Evolutionary conservation across 53 echinoderm and acorn worm species (phyloP), one percentile per base, ranked within the genome.

Genomic region (Arbacia lixula): DNA sequence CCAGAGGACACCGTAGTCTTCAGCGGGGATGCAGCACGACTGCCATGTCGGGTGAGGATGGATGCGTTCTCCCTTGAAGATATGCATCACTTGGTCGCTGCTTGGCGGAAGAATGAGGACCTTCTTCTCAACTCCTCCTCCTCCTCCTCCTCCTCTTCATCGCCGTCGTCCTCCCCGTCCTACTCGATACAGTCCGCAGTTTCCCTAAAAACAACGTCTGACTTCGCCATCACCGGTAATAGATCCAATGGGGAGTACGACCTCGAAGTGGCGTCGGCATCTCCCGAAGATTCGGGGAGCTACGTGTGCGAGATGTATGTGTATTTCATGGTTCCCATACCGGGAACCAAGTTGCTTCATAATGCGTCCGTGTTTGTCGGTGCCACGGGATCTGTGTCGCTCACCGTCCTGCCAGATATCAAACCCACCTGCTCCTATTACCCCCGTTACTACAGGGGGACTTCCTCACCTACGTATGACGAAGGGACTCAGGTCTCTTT

Each of bases 111-210:
- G 25, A 25, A 75, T 54, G 8, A 55, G 32, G 55, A 6, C 4
- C 75, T 75, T 5, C 34, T 75, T 19, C 30, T 55, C 33, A 75
- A 75, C 75, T 53, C 75, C 5, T 75, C 75, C 32, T 33, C 54
- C 30, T 14, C 35, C 31, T 33, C 54, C 0, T 2, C 75, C 6
- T 1, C 75, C 28, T 33, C 55, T 52, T 19, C 17, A 53, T 72
- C 52, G 2, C 50, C 72, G 26, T 68, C 24, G 24, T 21, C 68
- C 12, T 22, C 46, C 46, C 46, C 14, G 46, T 14, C 46, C 8
- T 46, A 8, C 46, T 46, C 46, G 14, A 10, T 14, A 46, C 46
- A 10, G 8, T 46, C 46, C 8, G 6, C 46, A 46, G 46, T 46
- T 14, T 46, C 46, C 8, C 8, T 46, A 10, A 8, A 10, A 10